Base-by-base conservation (phyloP, 1,140 invertebrate genomes). In the Mamestra configurata region DNA sequence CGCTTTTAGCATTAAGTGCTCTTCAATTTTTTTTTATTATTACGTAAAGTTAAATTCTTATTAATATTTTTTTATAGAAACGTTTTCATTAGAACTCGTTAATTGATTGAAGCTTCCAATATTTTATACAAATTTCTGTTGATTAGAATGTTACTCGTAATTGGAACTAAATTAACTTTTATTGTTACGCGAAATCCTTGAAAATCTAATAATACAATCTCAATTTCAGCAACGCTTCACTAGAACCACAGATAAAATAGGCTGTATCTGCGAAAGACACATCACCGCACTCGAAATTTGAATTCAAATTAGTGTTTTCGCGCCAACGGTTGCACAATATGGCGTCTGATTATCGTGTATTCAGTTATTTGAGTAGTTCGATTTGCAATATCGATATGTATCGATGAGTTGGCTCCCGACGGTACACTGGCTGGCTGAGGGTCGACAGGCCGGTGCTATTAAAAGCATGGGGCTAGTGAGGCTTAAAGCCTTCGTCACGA, bases 391-490 rank as follows among this genome's bases (percentile, higher is more conserved):
- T 68, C 64, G 46, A 49, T 72, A 79, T 79, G 77, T 79, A 79
- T 79, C 77, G 31, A 79, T 79, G 37, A 51, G 40, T 51, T 37
- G 37, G 79, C 70, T 35, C 70, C 82, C 78, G 79, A 46, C 79
- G 79, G 75, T 68, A 76, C 66, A 89, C 88, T 89, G 88, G 66
- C 79, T 27, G 20, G 55, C 64, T 77, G 70, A 75, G 61, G 82
- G 75, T 64, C 70, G 27, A n/a, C 10, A 79, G 80, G 80, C 57
- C n/a, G 64, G 31, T 43, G 80, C 89, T 91, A 91, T 88, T 84
- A 87, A 84, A 86, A 89, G 88, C 80, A 64, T 81, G 80, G 79
- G 83, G 20, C 59, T 75, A 88, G 40, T 84, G 82, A 87, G 82
- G 87, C 89, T 85, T 73, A 82, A 84, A 80, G 77, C 79, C 82